These are phyloP conservation scores for Nasonovia ribisnigri DNA, from an alignment of 2,888 invertebrate genomes.

Conservation along the genomic window DNA sequence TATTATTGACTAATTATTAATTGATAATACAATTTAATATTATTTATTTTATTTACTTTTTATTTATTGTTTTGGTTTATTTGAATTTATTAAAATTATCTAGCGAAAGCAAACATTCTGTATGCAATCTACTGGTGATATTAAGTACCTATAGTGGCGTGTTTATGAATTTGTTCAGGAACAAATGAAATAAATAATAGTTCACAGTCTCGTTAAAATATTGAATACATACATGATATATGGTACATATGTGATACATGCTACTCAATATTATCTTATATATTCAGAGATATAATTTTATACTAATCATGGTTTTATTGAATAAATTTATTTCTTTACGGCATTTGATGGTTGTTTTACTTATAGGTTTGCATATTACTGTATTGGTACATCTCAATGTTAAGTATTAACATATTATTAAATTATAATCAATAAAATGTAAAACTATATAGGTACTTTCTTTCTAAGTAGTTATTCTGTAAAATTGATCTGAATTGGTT, in stretches of 20 bases:
- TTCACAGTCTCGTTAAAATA: too few relatives aligned
- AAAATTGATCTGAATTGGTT: not conserved
- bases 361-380: not conserved
- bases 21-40: not conserved
- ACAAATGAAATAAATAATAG: too few relatives aligned
- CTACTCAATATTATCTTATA: not conserved
- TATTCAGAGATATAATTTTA: too few relatives aligned
- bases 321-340: not conserved
- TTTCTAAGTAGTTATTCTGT: not conserved
- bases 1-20: not conserved
- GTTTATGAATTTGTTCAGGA: too few relatives aligned
- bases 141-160: not conserved
- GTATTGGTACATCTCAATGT: too few relatives aligned
- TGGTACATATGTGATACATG: too few relatives aligned
- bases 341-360: not conserved
- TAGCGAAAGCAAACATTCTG: not conserved
- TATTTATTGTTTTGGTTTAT: slow-evolving; percentile 12
- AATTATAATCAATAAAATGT: not conserved
- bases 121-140: not conserved
- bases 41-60: not conserved
- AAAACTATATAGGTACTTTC: not conserved
- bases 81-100: not conserved
- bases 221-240: too few relatives aligned
- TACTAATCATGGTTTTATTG: too few relatives aligned
- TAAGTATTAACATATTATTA: not conserved